phyloP scores from a whole-genome alignment of 2,113 vertebrate genomes.

The Erythrocercus mccallii region DNA sequence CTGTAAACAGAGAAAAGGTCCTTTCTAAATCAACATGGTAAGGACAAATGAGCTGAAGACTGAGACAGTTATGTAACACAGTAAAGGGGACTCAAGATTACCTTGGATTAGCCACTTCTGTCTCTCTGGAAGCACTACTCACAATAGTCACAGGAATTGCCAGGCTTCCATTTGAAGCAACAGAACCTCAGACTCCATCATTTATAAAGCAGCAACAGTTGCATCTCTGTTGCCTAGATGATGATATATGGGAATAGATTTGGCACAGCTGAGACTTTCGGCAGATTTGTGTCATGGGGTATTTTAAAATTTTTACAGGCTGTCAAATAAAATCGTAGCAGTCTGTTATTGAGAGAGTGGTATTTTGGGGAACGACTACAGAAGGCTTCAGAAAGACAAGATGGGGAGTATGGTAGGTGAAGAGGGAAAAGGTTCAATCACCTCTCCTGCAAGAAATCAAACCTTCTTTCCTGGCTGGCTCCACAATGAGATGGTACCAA shows the following conservation, averaged over 20 bases:
- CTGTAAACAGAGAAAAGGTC: background rate
- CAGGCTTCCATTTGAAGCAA: background rate
- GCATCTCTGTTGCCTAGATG: background rate
- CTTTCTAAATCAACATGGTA: background rate
- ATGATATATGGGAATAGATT: background rate
- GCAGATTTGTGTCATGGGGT: background rate
- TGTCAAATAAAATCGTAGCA: background rate
- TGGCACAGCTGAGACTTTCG: background rate
- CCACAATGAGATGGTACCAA: background rate
- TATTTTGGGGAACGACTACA: background rate
- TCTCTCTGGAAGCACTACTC: background rate
- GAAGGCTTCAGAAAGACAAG: background rate
- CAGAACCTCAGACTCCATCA: background rate
- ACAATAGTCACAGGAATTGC: background rate
- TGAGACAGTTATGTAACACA: background rate
- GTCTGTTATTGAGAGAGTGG: background rate
- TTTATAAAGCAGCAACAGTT: background rate
- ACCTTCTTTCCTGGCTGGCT: background rate
- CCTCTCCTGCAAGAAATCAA: background rate
- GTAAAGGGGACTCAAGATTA: background rate
- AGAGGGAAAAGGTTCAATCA: background rate
- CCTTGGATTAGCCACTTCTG: background rate
- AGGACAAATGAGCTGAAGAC: background rate
- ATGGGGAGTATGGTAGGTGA: background rate
- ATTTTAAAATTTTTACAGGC: conserved; percentile 1